Evolutionary conservation across 2,113 vertebrate genomes (phyloP), one percentile per base, ranked within the genome.

Genomic region (Oncorhynchus keta): DNA sequence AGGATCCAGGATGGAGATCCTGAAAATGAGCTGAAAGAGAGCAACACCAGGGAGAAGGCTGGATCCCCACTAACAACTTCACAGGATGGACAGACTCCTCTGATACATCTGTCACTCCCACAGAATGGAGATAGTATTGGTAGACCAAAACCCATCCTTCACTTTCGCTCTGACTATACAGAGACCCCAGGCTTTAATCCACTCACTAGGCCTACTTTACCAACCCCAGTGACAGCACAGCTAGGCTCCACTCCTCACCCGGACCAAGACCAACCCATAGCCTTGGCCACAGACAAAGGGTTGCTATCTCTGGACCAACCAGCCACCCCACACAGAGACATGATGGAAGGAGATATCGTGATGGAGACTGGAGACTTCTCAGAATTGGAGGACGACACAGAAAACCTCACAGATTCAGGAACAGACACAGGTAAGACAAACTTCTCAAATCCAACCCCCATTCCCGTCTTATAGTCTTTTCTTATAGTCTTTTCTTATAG

Each of bases 361-460:
- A 79, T 67, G 64, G 76, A 66, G 0, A 57, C 55, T 45, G 45
- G 26, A 73, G 66, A 67, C 70, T 70, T 45, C 2, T 45, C 39
- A 45, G 39, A 6, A 78, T 0, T 75, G 30, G 70, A 22, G 76
- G 70, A 80, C 75, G 57, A 55, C 45, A 49, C 71, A 26, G 75
- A 75, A 61, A 18, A 0, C 48, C 69, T 66, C 76, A 72, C 64
- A 65, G 82, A 20, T 59, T 71, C 35, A 7, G 67, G 77, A n/a
- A 49, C 75, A 80, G 65, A 83, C 62, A 79, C 70, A 78, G 86
- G 89, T 90, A 81, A 81, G 72, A 79, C 20, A 3, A 35, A 18
- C 26, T 32, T 20, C 18, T 32, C 51, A 20, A 24, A 64, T 20
- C 30, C 57, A 13, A 28, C 55, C 24, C 71, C 35, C 4, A 22